phyloP scores from a whole-genome alignment of 2,113 vertebrate genomes.

The Gopherus evgoodei region DNA sequence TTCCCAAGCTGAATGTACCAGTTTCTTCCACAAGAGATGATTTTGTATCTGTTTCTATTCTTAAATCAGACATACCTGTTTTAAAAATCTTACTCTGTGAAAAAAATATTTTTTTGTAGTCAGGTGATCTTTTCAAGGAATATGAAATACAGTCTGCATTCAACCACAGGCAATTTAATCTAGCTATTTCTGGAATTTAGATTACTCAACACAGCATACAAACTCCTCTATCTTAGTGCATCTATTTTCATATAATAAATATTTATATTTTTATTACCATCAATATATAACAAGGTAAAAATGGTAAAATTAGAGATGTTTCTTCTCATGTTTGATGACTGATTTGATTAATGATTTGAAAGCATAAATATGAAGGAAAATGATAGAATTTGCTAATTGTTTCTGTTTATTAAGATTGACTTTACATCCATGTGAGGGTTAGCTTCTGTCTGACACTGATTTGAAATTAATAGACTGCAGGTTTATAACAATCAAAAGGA shows the following conservation, averaged over 20 bases:
- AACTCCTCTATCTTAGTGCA: background rate
- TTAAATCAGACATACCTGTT: slow-evolving; percentile 1
- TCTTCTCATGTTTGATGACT: background rate
- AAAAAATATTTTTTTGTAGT: background rate
- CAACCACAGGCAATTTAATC: background rate
- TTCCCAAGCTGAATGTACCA: background rate
- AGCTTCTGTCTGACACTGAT: background rate
- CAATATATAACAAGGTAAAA: background rate
- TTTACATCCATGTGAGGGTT: background rate
- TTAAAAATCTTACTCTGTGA: background rate
- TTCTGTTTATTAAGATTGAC: background rate
- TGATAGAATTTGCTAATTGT: background rate
- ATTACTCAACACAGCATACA: background rate
- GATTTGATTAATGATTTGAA: background rate
- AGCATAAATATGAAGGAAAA: background rate
- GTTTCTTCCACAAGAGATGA: background rate
- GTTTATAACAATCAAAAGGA: background rate
- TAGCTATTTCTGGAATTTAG: background rate
- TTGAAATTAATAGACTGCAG: background rate
- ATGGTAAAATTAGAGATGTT: background rate
- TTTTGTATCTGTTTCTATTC: background rate
- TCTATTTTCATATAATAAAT: background rate
- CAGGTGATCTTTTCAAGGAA: slow-evolving; percentile 11
- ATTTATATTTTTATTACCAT: background rate
- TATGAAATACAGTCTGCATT: background rate